Base-by-base conservation (phyloP, 2,113 vertebrate genomes). In the Ceyx margarethae region DNA sequence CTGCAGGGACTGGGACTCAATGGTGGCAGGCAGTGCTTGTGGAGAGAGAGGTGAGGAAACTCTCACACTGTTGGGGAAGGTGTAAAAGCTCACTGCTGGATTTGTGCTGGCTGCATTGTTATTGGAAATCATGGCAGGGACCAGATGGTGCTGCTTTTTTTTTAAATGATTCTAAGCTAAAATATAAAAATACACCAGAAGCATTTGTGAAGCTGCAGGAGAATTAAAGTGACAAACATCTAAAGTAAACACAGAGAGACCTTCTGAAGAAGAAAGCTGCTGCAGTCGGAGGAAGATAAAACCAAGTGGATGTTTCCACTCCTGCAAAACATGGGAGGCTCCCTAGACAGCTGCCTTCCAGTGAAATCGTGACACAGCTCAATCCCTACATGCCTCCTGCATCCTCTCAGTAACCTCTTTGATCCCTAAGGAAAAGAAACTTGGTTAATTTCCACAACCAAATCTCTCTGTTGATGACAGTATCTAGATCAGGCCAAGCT, bases 181-280 rank as follows among this genome's bases (percentile, higher is more conserved):
- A 96, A 81, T 85, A 74, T 80, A 74, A 93, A 96, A 94, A 89
- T 77, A 83, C 72, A 62, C 21, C 29, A 93, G 85, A 91, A 91
- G 28, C 51, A 20, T 77, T 73, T 85, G 75, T n/a, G 33, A 87
- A 94, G 85, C 56, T 60, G 71, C 67, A 48, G 45, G 45, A 87
- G n/a, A 93, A 92, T 95, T 93, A 95, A 96, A 96, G 91, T 60
- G 56, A 87, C 68, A 81, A 87, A 89, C 35, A 71, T 48, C n/a
- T 62, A 60, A 86, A 89, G 56, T 60, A 91, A 87, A 85, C 0
- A 1, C 3, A 73, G 51, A n/a, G 14, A 37, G 26, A 67, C 67
- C 40, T 26, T 85, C 84, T 13, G 4, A 65, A 81, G 73, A 69
- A 85, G 50, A 57, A 69, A 76, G 20, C 26, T 67, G 80, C 64